Base-by-base conservation (phyloP, 2,888 invertebrate species). In the Andrena trimmerana region DNA sequence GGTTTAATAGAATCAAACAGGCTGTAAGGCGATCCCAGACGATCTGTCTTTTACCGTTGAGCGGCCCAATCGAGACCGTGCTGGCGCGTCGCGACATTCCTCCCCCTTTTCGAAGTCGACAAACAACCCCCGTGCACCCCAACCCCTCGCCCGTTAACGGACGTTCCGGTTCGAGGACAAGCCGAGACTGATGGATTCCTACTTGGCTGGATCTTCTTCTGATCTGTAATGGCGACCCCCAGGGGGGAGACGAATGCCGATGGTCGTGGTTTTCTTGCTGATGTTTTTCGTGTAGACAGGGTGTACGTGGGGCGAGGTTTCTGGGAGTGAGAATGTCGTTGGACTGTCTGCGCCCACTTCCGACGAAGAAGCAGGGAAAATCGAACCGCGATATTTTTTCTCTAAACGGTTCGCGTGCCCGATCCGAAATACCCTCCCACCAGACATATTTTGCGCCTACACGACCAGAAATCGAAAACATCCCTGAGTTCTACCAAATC, bases 1-100 rank as follows among this genome's bases (percentile, higher is more conserved):
- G 92, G 85, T 92, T 92, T 93, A 93, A 93, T 93, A 93, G 93
- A 93, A 93, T 93, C 92, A 92, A 93, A 93, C 91, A 90, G 90
- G 86, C 90, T 87, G 91, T 93, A 93, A 93, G 92, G 87, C 92
- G 93, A 94, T 93, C 92, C 92, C 90, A 84, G 86, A 85, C 93
- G 93, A 93, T 93, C 93, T 90, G 90, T 94, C 93, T 93, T 93
- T 90, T 88, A 88, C 90, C 88, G 87, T 84, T 89, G 90, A 90
- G 89, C 91, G 90, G 89, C 90, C 91, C 92, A 92, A 92, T 93
- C 90, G 92, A 91, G 90, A 90, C 85, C 85, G 85, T 83, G 81
- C 85, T 83, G 81, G 82, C 84, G 77, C 77, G 86, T 79, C 90
- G 89, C 90, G 84, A 86, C 90, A 86, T 89, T 89, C 89, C 85